phyloP scores from a whole-genome alignment of 2,797 vertebrate species.

The Agapornis canus region DNA sequence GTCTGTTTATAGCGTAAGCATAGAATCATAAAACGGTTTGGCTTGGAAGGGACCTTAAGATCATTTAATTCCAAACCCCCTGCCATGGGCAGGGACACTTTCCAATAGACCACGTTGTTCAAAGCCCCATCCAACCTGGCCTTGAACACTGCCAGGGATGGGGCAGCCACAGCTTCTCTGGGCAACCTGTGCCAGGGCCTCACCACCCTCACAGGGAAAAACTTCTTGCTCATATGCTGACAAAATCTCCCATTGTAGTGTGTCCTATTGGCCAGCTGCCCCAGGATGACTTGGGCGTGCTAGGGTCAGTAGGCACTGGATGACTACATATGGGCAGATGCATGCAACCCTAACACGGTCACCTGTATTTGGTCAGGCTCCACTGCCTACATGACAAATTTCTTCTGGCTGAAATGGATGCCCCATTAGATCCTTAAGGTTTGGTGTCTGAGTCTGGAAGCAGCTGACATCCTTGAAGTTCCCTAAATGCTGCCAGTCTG shows the following conservation, averaged over 20 bases:
- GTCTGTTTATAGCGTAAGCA: background rate
- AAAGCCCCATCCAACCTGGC: background rate
- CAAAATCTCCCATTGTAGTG: fast-evolving
- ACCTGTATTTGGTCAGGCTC: background rate
- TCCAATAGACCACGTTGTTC: background rate
- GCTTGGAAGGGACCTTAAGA: background rate
- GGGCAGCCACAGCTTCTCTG: background rate
- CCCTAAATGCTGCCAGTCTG: background rate
- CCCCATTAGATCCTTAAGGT: background rate
- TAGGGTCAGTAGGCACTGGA: background rate
- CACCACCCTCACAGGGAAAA: background rate
- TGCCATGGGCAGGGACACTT: background rate
- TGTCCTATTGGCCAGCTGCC: background rate
- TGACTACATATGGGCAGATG: background rate
- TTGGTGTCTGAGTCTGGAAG: background rate
- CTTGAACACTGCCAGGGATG: background rate
- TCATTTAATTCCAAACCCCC: background rate
- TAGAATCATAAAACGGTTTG: background rate
- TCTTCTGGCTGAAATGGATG: background rate
- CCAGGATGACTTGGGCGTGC: background rate
- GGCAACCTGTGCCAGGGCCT: background rate
- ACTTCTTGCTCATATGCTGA: background rate
- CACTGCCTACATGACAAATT: background rate
- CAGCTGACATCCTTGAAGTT: background rate
- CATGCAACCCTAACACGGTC: fast-evolving